Conservation (phyloP, 2,113 vertebrate genomes). For the Amazona vittata region DNA sequence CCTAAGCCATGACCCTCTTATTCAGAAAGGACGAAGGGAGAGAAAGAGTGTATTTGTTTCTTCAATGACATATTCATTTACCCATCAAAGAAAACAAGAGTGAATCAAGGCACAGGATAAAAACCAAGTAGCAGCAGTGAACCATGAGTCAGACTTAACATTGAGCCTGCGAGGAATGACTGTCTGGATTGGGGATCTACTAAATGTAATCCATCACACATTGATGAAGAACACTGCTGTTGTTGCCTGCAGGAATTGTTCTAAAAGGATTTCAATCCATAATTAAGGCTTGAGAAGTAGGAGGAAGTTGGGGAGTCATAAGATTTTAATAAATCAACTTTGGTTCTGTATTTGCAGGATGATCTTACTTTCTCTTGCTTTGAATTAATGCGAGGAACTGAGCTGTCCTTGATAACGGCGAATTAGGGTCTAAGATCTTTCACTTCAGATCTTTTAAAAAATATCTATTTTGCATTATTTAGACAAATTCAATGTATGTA, state of each 20-base stretch:
- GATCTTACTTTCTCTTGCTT: neutral
- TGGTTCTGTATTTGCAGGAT: neutral
- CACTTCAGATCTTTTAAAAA: neutral
- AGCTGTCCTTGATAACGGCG: neutral
- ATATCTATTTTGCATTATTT: neutral
- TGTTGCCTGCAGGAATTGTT: neutral
- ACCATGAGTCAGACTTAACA: neutral
- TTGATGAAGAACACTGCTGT: neutral
- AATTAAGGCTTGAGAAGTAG: neutral
- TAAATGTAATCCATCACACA: neutral
- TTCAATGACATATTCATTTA: neutral
- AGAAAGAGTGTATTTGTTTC: neutral
- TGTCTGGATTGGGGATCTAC: neutral
- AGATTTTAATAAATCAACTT: neutral
- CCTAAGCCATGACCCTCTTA: neutral
- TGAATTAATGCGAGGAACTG: neutral
- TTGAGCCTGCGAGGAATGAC: neutral
- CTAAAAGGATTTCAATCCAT: neutral
- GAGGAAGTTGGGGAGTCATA: conserved; percentile 17
- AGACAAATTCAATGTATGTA: neutral
- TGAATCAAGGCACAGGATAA: neutral
- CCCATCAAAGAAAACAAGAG: neutral
- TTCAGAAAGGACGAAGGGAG: neutral
- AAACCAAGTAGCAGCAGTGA: neutral
- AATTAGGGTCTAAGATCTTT: neutral